Conservation (phyloP, 1,140 invertebrate genomes). For the Drosophila varians region DNA sequence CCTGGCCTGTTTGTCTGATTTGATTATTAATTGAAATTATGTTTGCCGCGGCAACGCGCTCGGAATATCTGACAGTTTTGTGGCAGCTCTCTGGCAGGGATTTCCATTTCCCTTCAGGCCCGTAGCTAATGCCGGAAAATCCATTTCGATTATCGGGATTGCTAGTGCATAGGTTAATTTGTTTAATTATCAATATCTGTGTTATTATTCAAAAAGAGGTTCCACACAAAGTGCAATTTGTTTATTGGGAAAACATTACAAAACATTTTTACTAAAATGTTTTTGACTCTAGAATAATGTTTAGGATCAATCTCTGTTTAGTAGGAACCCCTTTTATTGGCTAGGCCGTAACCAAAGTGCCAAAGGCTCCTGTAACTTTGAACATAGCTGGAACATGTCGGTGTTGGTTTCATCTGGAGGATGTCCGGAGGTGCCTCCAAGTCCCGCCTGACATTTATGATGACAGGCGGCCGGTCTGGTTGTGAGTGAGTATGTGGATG, state of each 20-base stretch:
- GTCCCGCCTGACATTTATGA: constrained; percentile 68
- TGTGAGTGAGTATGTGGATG: constrained; percentile 22
- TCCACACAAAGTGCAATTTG: no score
- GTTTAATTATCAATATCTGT: neutral
- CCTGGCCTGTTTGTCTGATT: constrained; percentile 60
- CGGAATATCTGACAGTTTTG: constrained; percentile 75
- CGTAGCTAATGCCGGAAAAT: constrained; percentile 28
- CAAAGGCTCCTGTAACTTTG: constrained; percentile 18
- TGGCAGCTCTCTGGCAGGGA: constrained; percentile 47
- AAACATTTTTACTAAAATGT: neutral
- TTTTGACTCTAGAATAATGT: no score
- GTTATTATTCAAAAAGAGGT: neutral
- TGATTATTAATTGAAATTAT: constrained; percentile 80
- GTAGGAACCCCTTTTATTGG: constrained; percentile 5
- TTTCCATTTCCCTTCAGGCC: constrained; percentile 25
- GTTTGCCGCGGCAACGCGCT: constrained; percentile 60
- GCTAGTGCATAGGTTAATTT: constrained; percentile 8
- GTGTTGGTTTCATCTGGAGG: constrained; percentile 36
- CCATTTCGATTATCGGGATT: constrained; percentile 29
- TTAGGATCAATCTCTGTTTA: neutral
- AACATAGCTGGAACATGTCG: constrained; percentile 49
- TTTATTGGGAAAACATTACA: neutral
- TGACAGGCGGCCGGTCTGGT: constrained; percentile 74
- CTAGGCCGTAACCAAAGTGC: constrained; percentile 5
- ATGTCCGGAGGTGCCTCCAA: constrained; percentile 2